A percentile compares a stretch with the other conserved stretches of the same genome.
These are phyloP conservation scores for Benitochromis conjunctus DNA, from an alignment of 2,113 vertebrate species.

Conservation along the genomic window DNA sequence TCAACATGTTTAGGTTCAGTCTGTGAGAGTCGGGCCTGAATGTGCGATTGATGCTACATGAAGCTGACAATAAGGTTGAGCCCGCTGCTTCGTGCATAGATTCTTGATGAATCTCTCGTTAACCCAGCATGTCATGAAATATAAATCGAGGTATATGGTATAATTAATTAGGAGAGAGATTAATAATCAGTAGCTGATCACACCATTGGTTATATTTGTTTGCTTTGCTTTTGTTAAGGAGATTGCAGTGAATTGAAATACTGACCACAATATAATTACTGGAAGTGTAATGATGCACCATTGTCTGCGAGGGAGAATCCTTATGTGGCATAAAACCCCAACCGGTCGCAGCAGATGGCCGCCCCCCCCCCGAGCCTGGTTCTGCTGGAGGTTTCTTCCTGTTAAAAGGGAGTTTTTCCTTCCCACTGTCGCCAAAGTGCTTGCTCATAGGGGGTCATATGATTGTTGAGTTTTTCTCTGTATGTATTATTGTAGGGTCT, in stretches of 20 bases:
- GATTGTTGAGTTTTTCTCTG: too few relatives aligned
- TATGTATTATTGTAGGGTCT: too few relatives aligned
- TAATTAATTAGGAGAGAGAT: neutral
- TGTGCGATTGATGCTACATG: neutral
- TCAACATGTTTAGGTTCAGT: neutral
- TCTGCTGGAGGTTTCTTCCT: too few relatives aligned
- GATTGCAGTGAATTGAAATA: neutral
- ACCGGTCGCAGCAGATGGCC: too few relatives aligned
- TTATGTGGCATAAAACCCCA: neutral
- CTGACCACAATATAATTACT: neutral
- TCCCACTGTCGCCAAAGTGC: too few relatives aligned
- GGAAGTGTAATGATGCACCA: neutral
- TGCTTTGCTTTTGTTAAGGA: neutral
- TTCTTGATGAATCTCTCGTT: neutral
- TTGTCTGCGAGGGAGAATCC: neutral
- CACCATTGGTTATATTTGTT: neutral
- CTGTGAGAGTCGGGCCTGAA: neutral
- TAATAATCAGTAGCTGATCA: neutral
- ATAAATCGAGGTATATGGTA: fast-evolving
- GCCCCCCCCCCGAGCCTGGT: too few relatives aligned
- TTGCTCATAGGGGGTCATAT: too few relatives aligned
- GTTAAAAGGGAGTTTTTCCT: too few relatives aligned
- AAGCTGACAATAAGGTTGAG: neutral
- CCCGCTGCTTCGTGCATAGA: neutral
- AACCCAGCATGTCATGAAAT: neutral